Percentiles rank a stretch among this genome's conserved stretches.
phyloP scores from a whole-genome alignment of 2,113 vertebrate species.

The Alosa alosa region DNA sequence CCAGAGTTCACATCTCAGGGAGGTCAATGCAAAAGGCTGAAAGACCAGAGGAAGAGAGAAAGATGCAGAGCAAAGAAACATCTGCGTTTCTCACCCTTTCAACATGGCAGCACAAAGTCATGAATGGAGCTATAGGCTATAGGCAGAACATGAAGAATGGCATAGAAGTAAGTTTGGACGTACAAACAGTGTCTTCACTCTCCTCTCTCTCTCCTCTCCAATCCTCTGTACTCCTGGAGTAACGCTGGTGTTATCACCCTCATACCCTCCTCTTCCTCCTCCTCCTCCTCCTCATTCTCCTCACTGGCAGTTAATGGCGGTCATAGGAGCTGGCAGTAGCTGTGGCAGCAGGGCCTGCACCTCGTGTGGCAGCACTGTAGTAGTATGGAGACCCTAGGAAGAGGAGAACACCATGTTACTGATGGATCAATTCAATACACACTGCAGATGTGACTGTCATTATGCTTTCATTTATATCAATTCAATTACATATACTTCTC shows the following conservation, averaged over 20 bases:
- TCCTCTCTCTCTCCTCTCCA: constrained; percentile 13
- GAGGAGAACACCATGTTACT: constrained; percentile 29
- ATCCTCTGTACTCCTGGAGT: constrained; percentile 38
- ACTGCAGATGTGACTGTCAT: neutral
- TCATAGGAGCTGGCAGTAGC: constrained; percentile 88
- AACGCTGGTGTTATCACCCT: constrained; percentile 63
- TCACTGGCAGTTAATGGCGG: constrained; percentile 81
- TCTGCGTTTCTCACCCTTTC: neutral
- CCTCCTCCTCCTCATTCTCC: constrained; percentile 42
- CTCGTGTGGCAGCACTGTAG: constrained; percentile 89
- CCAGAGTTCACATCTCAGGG: too few relatives aligned
- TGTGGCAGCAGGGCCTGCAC: constrained; percentile 81
- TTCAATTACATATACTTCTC: too few relatives aligned
- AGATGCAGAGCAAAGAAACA: neutral
- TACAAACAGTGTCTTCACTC: constrained; percentile 36
- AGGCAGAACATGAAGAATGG: neutral
- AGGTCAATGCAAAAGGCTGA: neutral
- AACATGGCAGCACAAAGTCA: neutral
- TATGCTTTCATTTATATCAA: too few relatives aligned
- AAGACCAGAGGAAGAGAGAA: neutral
- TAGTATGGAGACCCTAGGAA: constrained; percentile 91
- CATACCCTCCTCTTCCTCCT: constrained; percentile 34
- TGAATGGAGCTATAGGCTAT: neutral
- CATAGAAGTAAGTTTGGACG: neutral
- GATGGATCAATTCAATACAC: neutral